Conservation (phyloP, 1,140 invertebrate species). For the Teleopsis dalmanni region DNA sequence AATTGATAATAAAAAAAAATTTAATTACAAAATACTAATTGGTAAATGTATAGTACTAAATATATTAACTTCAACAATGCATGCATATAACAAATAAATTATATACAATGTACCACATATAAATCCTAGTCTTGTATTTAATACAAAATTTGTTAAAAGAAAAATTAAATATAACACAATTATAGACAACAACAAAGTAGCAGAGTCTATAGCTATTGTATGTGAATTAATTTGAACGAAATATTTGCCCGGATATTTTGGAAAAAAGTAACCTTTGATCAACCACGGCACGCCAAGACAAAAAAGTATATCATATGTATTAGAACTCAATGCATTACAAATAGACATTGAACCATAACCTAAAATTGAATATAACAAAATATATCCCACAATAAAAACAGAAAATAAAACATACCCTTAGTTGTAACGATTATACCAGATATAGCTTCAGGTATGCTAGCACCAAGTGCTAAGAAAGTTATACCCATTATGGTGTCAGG, state of each 20-base stretch:
- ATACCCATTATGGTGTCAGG: conserved; percentile 81
- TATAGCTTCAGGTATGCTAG: conserved; percentile 79
- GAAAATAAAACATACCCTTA: conserved; percentile 52
- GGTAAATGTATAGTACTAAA: conserved; percentile 48
- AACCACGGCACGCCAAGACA: conserved; percentile 11
- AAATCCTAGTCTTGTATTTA: conserved; percentile 67
- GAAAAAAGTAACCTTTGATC: conserved; percentile 57
- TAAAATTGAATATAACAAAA: conserved; percentile 1
- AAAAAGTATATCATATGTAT: conserved; percentile 4
- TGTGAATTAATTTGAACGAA: conserved; percentile 57
- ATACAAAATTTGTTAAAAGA: conserved; percentile 25
- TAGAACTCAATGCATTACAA: conserved; percentile 9
- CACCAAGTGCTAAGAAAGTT: conserved; percentile 76
- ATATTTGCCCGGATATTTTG: conserved; percentile 51
- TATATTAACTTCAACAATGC: conserved; percentile 63
- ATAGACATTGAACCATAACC: conserved; percentile 10
- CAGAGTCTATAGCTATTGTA: conserved; percentile 66
- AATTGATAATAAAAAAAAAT: no score
- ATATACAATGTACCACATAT: conserved; percentile 64
- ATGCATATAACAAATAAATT: conserved; percentile 62
- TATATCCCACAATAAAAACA: not conserved
- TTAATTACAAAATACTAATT: no score
- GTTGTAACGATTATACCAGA: conserved; percentile 74
- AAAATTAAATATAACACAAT: conserved; percentile 58
- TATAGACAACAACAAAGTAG: conserved; percentile 62